phyloP scores from a whole-genome alignment of 2,888 invertebrate species.

The Phorcus lineatus region DNA sequence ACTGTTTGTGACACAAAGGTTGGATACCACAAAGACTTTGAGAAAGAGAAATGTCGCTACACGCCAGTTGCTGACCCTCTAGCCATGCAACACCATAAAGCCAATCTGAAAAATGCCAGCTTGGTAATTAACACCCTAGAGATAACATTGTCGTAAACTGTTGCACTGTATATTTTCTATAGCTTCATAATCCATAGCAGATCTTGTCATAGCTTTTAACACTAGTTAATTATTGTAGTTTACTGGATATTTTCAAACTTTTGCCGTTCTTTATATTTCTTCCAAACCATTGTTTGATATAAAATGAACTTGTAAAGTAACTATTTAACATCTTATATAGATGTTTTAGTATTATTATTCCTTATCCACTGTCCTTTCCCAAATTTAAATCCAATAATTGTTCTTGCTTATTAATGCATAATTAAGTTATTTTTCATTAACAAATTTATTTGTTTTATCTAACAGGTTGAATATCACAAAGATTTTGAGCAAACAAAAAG shows the following conservation, averaged over 20 bases:
- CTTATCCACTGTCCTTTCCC: too few relatives aligned
- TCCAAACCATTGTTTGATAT: too few relatives aligned
- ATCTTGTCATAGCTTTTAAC: too few relatives aligned
- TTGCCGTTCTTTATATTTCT: too few relatives aligned
- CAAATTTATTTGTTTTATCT: constrained; percentile 14
- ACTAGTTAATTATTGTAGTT: too few relatives aligned
- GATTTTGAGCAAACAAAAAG: constrained; percentile 98
- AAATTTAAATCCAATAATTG: too few relatives aligned
- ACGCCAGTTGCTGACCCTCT: constrained; percentile 28
- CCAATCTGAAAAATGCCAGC: constrained; percentile 37
- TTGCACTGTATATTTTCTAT: too few relatives aligned
- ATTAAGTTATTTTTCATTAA: background rate
- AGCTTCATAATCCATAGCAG: too few relatives aligned
- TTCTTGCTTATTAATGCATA: background rate
- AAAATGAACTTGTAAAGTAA: too few relatives aligned
- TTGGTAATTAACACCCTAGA: constrained; percentile 26
- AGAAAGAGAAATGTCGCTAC: constrained; percentile 34
- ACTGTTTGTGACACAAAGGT: constrained; percentile 32
- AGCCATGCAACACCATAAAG: constrained; percentile 31
- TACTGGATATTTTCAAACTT: too few relatives aligned
- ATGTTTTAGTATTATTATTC: too few relatives aligned
- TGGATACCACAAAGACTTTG: constrained; percentile 39
- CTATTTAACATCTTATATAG: too few relatives aligned
- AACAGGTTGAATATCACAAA: constrained; percentile 92
- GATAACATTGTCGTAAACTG: background rate